phyloP scores from a whole-genome alignment of 2,113 vertebrate genomes.

The Pandion haliaetus region DNA sequence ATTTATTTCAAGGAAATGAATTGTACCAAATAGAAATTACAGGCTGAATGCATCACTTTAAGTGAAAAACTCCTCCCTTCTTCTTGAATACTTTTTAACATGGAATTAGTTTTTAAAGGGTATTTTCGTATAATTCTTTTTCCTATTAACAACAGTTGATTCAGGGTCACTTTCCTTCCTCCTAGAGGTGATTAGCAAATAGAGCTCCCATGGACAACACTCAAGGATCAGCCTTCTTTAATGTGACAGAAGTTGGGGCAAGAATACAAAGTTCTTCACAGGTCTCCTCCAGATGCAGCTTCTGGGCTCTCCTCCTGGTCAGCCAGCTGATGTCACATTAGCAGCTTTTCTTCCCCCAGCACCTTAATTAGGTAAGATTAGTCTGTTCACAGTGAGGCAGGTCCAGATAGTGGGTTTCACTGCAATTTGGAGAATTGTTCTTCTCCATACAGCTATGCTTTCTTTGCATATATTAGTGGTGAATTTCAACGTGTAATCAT shows the following conservation, averaged over 20 bases:
- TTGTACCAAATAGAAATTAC: background rate
- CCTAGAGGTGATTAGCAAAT: background rate
- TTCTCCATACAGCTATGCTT: background rate
- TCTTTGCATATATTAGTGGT: background rate
- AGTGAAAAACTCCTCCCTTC: background rate
- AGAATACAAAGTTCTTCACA: background rate
- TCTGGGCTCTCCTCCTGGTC: background rate
- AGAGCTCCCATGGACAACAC: background rate
- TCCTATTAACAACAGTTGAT: background rate
- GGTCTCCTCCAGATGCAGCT: background rate
- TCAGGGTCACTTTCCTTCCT: background rate
- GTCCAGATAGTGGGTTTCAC: background rate
- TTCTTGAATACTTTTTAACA: background rate
- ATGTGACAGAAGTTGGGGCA: background rate
- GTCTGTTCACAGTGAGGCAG: background rate
- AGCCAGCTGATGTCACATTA: background rate
- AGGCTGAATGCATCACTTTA: background rate
- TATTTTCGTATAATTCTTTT: background rate
- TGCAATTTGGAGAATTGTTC: background rate
- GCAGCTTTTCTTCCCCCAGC: background rate
- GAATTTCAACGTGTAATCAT: background rate
- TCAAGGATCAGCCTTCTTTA: background rate
- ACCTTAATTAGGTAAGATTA: background rate
- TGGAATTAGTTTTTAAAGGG: background rate
- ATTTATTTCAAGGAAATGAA: conserved; percentile 2